phyloP scores from a whole-genome alignment of 2,797 vertebrate genomes.

The Trematomus bernacchii region DNA sequence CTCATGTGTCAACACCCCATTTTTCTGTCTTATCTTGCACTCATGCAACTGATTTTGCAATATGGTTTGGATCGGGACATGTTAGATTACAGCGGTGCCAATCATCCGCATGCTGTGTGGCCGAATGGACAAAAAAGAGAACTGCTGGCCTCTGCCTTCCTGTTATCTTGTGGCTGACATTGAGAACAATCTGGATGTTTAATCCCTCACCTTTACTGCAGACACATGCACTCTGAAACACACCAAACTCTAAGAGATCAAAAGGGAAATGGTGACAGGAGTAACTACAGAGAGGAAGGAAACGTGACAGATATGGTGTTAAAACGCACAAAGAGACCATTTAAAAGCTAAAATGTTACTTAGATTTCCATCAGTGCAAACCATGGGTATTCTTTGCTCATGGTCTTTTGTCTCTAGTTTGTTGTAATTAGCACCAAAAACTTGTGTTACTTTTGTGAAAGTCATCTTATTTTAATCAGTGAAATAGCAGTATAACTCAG shows the following conservation, averaged over 20 bases:
- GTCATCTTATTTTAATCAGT: neutral
- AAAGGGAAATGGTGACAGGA: too few relatives aligned
- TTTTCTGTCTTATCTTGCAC: conserved; percentile 55
- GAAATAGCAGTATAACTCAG: conserved; percentile 25
- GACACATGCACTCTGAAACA: conserved; percentile 18
- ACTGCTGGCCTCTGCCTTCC: conserved; percentile 17
- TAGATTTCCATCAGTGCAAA: too few relatives aligned
- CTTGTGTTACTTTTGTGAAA: too few relatives aligned
- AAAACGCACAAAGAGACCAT: too few relatives aligned
- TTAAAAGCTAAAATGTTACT: too few relatives aligned
- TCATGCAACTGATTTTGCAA: conserved; percentile 39
- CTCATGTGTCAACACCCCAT: conserved; percentile 56
- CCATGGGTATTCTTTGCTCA: too few relatives aligned
- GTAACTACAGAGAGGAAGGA: conserved; percentile 7
- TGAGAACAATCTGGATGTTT: conserved; percentile 67
- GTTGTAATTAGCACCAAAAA: too few relatives aligned
- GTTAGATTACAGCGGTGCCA: conserved; percentile 43
- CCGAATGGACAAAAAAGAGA: conserved; percentile 29
- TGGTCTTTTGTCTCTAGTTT: neutral
- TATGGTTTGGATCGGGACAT: conserved; percentile 42
- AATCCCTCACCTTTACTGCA: conserved; percentile 56
- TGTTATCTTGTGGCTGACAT: conserved; percentile 61
- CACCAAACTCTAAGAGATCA: neutral
- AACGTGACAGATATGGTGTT: neutral
- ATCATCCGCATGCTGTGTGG: conserved; percentile 27